phyloP scores from a whole-genome alignment of 2,888 invertebrate genomes.

The Yponomeuta evonymella region DNA sequence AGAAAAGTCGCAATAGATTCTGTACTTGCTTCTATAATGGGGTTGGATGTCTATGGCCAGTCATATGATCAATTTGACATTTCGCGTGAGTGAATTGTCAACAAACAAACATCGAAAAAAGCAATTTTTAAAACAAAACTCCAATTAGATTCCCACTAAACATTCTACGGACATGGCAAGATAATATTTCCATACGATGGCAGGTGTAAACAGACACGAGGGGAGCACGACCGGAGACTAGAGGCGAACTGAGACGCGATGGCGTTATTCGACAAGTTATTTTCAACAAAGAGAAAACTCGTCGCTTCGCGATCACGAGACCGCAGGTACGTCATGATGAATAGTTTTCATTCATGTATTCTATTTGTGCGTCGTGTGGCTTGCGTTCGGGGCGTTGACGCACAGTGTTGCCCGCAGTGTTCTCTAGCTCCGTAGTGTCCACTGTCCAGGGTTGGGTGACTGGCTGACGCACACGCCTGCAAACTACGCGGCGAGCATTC shows the following conservation, averaged over 20 bases:
- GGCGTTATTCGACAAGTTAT: conserved; percentile 85
- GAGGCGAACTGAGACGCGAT: conserved; percentile 62
- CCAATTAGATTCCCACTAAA: neutral
- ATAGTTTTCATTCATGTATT: conserved; percentile 54
- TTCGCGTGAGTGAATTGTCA: conserved; percentile 31
- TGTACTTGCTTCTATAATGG: conserved; percentile 13
- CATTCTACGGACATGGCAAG: neutral
- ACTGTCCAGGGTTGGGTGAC: neutral
- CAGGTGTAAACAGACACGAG: neutral
- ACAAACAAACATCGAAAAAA: conserved; percentile 17
- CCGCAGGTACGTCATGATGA: conserved; percentile 65
- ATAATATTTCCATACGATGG: conserved; percentile 7
- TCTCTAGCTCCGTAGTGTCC: neutral
- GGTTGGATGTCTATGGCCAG: conserved; percentile 51
- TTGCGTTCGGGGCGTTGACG: conserved; percentile 46
- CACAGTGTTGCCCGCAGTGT: conserved; percentile 27
- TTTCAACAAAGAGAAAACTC: conserved; percentile 78
- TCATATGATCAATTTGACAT: conserved; percentile 66
- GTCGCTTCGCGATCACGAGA: conserved; percentile 58
- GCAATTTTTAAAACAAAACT: neutral
- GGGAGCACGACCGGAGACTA: conserved; percentile 29
- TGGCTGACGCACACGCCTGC: conserved; percentile 52
- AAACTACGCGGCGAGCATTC: conserved; percentile 21
- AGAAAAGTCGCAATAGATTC: neutral
- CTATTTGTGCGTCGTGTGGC: conserved; percentile 48